These are phyloP conservation scores for Drosophila micromelanica DNA, from an alignment of 1,140 invertebrate species.

Conservation along the genomic window DNA sequence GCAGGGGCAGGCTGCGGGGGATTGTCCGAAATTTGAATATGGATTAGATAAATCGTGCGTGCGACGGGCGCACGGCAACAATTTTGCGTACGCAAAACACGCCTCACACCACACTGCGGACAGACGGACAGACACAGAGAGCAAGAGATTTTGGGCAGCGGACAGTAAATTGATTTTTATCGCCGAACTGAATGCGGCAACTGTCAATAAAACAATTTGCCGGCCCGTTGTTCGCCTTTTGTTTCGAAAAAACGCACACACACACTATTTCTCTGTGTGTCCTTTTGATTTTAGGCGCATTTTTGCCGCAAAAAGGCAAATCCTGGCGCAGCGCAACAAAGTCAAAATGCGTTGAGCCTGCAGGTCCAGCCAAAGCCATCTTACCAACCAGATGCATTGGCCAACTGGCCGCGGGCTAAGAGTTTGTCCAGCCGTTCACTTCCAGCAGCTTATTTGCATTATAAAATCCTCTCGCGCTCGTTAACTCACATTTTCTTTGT, in stretches of 20 bases:
- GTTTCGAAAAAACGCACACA: slow-evolving; percentile 34
- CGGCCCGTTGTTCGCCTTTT: slow-evolving; percentile 55
- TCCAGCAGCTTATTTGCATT: slow-evolving; percentile 8
- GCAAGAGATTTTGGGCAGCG: slow-evolving; percentile 25
- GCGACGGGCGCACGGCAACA: slow-evolving; percentile 39
- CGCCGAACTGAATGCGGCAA: slow-evolving; percentile 64
- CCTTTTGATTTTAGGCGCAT: slow-evolving; percentile 46
- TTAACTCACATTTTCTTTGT: not conserved
- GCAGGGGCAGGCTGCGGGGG: slow-evolving; percentile 3
- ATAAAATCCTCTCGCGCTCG: not conserved
- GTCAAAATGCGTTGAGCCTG: slow-evolving; percentile 26
- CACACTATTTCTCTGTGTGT: slow-evolving; percentile 13
- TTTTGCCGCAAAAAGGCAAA: slow-evolving; percentile 20
- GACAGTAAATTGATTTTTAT: slow-evolving; percentile 76
- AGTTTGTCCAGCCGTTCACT: slow-evolving; percentile 5
- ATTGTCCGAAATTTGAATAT: slow-evolving; percentile 75
- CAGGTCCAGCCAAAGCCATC: slow-evolving; percentile 17
- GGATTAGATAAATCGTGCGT: slow-evolving; percentile 79
- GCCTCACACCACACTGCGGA: slow-evolving; percentile 52
- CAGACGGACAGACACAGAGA: not conserved
- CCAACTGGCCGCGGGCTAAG: not conserved
- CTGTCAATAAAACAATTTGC: slow-evolving; percentile 81
- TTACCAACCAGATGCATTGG: slow-evolving; percentile 6
- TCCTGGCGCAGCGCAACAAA: slow-evolving; percentile 8
- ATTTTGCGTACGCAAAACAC: slow-evolving; percentile 55